Conservation (phyloP, 2,113 vertebrate species). For the Canis aureus region DNA sequence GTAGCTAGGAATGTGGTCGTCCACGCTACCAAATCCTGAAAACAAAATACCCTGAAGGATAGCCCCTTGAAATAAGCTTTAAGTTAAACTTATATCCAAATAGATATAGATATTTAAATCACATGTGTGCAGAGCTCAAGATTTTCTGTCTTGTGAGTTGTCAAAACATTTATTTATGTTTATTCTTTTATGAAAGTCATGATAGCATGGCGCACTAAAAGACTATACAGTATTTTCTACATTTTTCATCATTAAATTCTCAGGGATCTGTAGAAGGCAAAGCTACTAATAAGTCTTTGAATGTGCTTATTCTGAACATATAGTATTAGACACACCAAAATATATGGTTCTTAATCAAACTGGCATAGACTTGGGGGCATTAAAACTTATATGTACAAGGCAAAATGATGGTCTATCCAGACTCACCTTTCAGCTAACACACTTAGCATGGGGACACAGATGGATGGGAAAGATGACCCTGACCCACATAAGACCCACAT, state of each 20-base stretch:
- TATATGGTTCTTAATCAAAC: slow-evolving; percentile 62
- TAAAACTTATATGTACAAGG: slow-evolving; percentile 83
- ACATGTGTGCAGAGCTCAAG: not conserved
- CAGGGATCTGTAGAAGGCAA: not conserved
- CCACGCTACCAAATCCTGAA: not conserved
- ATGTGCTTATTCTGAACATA: slow-evolving; percentile 54
- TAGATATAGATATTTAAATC: not conserved
- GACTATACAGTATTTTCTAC: not conserved
- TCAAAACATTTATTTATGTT: slow-evolving; percentile 1
- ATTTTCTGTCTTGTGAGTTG: not conserved
- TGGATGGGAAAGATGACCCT: slow-evolving; percentile 92
- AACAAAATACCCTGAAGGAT: not conserved
- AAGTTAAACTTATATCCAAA: slow-evolving; percentile 14
- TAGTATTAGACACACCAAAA: slow-evolving; percentile 51
- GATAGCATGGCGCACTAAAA: not conserved
- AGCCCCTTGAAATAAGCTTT: slow-evolving; percentile 28
- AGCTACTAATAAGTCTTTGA: slow-evolving; percentile 57
- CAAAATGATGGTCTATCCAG: slow-evolving; percentile 95
- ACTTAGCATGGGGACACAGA: slow-evolving; percentile 89
- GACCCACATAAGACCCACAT: slow-evolving; percentile 93
- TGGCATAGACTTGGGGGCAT: slow-evolving; percentile 61
- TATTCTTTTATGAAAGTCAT: slow-evolving; percentile 26
- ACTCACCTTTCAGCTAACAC: slow-evolving; percentile 87
- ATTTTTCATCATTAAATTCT: slow-evolving; percentile 44
- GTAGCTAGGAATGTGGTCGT: not conserved